Conservation (phyloP, 30 jellyfish, hydroid and myxozoan genomes). For the Nemopilema nomurai region DNA sequence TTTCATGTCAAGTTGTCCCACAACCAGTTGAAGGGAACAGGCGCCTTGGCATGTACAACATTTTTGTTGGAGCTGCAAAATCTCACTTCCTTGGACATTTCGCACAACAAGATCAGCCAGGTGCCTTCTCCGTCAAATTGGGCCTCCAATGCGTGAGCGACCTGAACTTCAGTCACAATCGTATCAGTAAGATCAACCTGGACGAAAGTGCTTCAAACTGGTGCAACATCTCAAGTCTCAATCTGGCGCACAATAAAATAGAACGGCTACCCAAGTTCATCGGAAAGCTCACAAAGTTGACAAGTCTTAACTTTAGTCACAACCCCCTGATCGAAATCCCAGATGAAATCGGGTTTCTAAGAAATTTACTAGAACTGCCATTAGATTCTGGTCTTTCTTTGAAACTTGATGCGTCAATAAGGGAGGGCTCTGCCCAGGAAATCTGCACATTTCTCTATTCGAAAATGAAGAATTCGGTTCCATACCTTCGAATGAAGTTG, state of each 20-base stretch:
- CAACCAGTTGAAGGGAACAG: slow-evolving; percentile 62
- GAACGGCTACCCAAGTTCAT: slow-evolving; percentile 62
- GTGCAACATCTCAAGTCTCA: slow-evolving; percentile 56
- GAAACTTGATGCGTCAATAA: slow-evolving; percentile 63
- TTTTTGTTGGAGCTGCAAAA: slow-evolving; percentile 65
- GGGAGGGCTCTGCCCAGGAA: slow-evolving; percentile 69
- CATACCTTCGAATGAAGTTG: slow-evolving; percentile 83
- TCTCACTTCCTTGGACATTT: slow-evolving; percentile 60
- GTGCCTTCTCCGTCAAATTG: slow-evolving; percentile 85
- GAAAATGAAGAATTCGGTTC: slow-evolving; percentile 77
- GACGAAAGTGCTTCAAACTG: slow-evolving; percentile 33
- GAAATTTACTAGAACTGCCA: slow-evolving; percentile 62
- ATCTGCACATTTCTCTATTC: slow-evolving; percentile 70
- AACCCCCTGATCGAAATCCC: slow-evolving; percentile 76
- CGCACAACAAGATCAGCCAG: slow-evolving; percentile 76
- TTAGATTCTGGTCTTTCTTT: slow-evolving; percentile 60
- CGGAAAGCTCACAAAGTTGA: slow-evolving; percentile 56
- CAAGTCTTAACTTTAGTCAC: slow-evolving; percentile 70
- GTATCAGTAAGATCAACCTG: slow-evolving; percentile 62
- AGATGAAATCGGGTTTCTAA: slow-evolving; percentile 77
- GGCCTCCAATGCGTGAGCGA: slow-evolving; percentile 77
- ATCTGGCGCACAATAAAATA: slow-evolving; percentile 62
- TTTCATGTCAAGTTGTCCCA: slow-evolving; percentile 68
- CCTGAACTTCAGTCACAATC: slow-evolving; percentile 65
- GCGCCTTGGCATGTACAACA: slow-evolving; percentile 78